These are phyloP conservation scores for Blera fallax DNA, from an alignment of 2,888 invertebrate species.

Conservation along the genomic window DNA sequence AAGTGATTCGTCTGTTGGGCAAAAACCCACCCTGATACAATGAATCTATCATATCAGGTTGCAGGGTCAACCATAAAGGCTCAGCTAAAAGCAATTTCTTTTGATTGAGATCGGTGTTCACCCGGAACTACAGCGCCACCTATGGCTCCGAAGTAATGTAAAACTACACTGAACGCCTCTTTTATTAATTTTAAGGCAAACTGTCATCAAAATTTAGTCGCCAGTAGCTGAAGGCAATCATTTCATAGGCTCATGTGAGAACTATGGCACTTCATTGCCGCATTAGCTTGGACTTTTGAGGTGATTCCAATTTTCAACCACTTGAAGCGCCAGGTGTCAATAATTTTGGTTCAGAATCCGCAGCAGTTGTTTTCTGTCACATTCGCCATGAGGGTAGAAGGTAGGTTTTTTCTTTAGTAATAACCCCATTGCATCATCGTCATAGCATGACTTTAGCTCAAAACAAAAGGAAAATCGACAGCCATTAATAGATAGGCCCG, in stretches of 20 bases:
- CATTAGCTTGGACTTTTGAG: not conserved
- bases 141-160: no score
- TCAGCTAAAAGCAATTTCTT: no score
- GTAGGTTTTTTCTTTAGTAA: not conserved
- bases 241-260: not conserved
- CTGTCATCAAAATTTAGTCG: not conserved
- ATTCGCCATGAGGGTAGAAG: not conserved
- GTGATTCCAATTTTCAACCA: not conserved
- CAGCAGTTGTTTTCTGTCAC: not conserved
- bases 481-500: not conserved
- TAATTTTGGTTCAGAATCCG: not conserved
- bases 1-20: no score
- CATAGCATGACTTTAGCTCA: not conserved
- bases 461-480: conserved; percentile 5
- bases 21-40: no score
- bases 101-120: no score
- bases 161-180: no score
- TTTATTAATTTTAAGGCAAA: no score
- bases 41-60: no score
- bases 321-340: not conserved
- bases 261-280: not conserved
- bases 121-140: no score
- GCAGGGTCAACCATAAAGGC: no score
- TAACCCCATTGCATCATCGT: conserved; percentile 18
- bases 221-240: not conserved